Base-by-base conservation (phyloP, 2,888 invertebrate genomes). In the Stenolophus ochropezus region DNA sequence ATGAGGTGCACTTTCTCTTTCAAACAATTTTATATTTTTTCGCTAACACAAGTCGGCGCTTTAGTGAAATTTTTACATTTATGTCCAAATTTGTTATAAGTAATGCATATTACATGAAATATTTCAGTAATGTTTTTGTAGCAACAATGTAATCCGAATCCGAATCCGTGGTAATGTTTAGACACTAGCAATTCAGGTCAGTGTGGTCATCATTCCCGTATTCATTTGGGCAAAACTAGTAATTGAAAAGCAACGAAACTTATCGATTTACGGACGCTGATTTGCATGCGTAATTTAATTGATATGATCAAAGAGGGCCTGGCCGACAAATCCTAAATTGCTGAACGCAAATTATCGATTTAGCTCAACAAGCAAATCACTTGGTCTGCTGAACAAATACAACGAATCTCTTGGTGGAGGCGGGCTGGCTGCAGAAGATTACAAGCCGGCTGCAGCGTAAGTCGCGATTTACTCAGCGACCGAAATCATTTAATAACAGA, bases 221-320 rank as follows among this genome's bases (percentile, higher is more conserved):
- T 16, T 16, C 11, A 16, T 2, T 8, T 51, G 51, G 5, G n/a
- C 51, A 16, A 51, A 16, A 16, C 51, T 51, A 51, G 16, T 51
- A 14, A 51, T 16, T 51, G 16, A 16, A 61, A 61, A 23, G n/a
- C 61, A 61, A 25, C 61, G 20, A 21, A 56, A 56, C 20, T 56
- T 21, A 61, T 61, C 61, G 61, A 61, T 61, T 51, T 21, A 61
- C 20, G 56, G 56, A 14, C 61, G 23, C n/a, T 61, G 23, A 75
- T 74, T 75, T 75, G 75, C 75, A 81, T 81, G 75, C 75, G 75
- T 81, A 81, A 81, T 81, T 81, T 61, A 81, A 75, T 81, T 81
- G 81, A 74, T 65, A 75, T 65, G 81, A 81, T 81, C 81, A 81
- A 81, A 81, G 81, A 49, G 75, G 65, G 33, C 80, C 56, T 47